phyloP scores from a whole-genome alignment of 1,140 invertebrate genomes.

The Drosophila mayri region DNA sequence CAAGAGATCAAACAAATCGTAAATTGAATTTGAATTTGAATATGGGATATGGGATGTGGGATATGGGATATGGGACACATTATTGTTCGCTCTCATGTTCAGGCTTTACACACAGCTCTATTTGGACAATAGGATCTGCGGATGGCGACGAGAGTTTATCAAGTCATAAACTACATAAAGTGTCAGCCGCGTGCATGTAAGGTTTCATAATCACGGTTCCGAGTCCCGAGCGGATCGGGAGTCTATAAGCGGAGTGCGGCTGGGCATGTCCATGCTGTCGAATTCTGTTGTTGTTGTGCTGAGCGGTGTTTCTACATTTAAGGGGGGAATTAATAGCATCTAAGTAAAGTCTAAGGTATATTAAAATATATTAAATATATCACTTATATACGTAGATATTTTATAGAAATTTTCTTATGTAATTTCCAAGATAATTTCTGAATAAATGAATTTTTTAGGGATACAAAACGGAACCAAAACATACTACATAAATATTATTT shows the following conservation, averaged over 20 bases:
- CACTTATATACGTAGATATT: not conserved
- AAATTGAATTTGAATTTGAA: conserved; percentile 66
- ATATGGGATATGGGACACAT: too few relatives aligned
- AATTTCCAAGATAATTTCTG: too few relatives aligned
- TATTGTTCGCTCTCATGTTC: conserved; percentile 12
- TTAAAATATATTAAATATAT: not conserved
- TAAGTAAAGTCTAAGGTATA: not conserved
- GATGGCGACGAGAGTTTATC: conserved; percentile 55
- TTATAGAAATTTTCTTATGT: not conserved
- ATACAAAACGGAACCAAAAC: too few relatives aligned
- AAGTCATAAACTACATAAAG: conserved; percentile 68
- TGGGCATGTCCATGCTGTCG: conserved; percentile 58
- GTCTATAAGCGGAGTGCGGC: conserved; percentile 31
- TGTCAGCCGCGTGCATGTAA: conserved; percentile 68
- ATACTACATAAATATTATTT: too few relatives aligned
- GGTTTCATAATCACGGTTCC: conserved; percentile 67
- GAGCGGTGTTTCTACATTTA: not conserved
- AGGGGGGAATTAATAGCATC: not conserved
- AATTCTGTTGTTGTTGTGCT: conserved; percentile 22
- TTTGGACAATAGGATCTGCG: conserved; percentile 48
- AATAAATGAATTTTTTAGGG: too few relatives aligned
- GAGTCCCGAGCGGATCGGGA: conserved; percentile 19
- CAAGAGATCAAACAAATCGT: conserved; percentile 60
- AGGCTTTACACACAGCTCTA: conserved; percentile 43
- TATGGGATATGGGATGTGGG: not conserved